Percentiles rank a stretch among this genome's conserved stretches.
Conservation (phyloP, 1,140 invertebrate genomes). For the Planococcus citri region DNA sequence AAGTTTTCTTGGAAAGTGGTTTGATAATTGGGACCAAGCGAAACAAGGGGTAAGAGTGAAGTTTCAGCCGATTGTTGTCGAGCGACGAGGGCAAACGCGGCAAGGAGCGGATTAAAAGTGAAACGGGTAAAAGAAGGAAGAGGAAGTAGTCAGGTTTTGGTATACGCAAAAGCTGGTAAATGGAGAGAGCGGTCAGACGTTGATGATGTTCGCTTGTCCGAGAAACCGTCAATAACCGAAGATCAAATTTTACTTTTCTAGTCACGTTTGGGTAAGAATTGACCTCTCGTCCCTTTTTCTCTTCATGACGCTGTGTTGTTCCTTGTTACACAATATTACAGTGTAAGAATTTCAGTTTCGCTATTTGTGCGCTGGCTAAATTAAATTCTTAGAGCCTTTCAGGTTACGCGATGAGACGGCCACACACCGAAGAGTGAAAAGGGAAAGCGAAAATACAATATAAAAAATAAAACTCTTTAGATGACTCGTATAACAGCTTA, state of each 20-base stretch:
- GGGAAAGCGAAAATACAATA: background rate
- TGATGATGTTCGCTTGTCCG: constrained; percentile 1
- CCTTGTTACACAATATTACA: background rate
- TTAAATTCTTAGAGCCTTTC: constrained; percentile 3
- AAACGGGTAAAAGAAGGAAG: too few species aligned
- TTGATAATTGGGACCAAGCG: background rate
- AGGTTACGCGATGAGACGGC: too few species aligned
- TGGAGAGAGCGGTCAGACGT: background rate
- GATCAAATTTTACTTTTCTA: constrained; percentile 4
- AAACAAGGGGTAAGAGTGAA: background rate
- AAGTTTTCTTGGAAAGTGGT: constrained; percentile 3
- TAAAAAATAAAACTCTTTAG: background rate
- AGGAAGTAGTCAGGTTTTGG: too few species aligned
- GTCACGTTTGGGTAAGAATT: background rate
- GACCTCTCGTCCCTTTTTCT: background rate
- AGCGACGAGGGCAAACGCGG: background rate
- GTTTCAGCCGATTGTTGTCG: background rate
- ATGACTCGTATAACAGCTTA: constrained; percentile 3
- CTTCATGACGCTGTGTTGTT: background rate
- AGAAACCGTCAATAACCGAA: constrained; percentile 6
- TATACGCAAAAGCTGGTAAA: too few species aligned
- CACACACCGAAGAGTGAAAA: background rate
- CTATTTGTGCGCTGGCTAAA: background rate
- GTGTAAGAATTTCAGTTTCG: constrained; percentile 3
- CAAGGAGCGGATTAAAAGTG: too few species aligned